Base-by-base conservation (phyloP, 1,140 invertebrate species). In the Drosophila persimilis region DNA sequence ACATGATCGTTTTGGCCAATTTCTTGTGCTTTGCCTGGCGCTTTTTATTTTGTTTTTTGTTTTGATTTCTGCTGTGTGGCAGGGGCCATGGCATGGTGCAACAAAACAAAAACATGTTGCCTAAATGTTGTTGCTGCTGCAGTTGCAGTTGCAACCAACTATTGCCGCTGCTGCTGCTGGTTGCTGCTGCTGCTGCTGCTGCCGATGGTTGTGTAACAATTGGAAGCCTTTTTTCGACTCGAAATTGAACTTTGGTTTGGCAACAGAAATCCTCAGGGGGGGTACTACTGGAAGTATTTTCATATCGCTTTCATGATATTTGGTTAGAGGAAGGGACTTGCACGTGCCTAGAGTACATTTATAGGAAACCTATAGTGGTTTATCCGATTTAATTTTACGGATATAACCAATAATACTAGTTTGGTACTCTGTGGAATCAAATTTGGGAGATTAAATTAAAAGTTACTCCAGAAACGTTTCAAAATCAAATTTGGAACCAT, bases 1-100 rank as follows among this genome's bases (percentile, higher is more conserved):
- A 86, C 81, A 85, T 86, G 78, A 88, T 83, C 55, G 74, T 80
- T 81, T 81, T 86, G 83, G 74, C 81, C 81, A 86, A 86, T 86
- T 88, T 86, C 51, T 86, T 65, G 56, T 65, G 65, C 73, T 66
- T 20, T 20, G 15, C 39, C 47, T 17, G 65, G 39, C 47, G 58
- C 63, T 85, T 39, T 35, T 39, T 35, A 1, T 35, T 35, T 9
- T 3, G 3, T 35, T 11, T 39, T 39, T 11, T 39, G 35, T 39
- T 39, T 39, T 39, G 35, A 4, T 60, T 80, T 69, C 61, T 55
- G 77, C 69, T 52, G 60, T 39, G 55, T 58, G 61, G 50, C 48
- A 53, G 56, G 48, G 61, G 60, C 35, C 35, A 51, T 66, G 51
- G 46, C 54, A 56, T 63, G 55, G 56, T 57, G 56, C 60, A 60